phyloP scores from a whole-genome alignment of 2,113 vertebrate species.

The Dasypus novemcinctus region DNA sequence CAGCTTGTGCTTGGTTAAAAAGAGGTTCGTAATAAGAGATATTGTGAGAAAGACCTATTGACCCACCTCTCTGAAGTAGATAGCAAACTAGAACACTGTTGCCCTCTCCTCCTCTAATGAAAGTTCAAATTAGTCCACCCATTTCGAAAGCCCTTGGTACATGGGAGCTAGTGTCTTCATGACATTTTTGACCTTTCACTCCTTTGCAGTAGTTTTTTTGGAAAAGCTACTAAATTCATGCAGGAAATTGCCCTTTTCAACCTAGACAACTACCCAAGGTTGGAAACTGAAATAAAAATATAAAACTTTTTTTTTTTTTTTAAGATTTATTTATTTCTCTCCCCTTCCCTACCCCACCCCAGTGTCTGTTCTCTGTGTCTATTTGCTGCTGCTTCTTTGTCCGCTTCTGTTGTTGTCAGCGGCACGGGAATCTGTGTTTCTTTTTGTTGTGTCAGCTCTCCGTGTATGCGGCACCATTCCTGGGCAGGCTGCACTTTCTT shows the following conservation, averaged over 20 bases:
- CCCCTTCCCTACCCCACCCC: too few relatives aligned
- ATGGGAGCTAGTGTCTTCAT: neutral
- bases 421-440: too few relatives aligned
- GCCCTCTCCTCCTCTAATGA: neutral
- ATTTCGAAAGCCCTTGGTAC: neutral
- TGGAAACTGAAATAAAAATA: neutral
- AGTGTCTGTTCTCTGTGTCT: too few relatives aligned
- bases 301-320: neutral
- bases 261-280: conserved; percentile 27
- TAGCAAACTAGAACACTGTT: neutral
- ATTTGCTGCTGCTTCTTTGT: too few relatives aligned
- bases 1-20: neutral
- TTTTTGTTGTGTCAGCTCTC: too few relatives aligned
- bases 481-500: too few relatives aligned
- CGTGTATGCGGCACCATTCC: too few relatives aligned
- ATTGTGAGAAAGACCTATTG: neutral
- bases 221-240: neutral
- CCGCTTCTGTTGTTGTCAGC: too few relatives aligned
- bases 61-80: neutral
- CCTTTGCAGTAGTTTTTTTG: neutral
- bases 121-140: neutral
- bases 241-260: conserved; percentile 28
- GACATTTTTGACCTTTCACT: conserved; percentile 5
- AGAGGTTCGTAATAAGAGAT: neutral
- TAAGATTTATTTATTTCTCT: too few relatives aligned